Evolutionary conservation across 2,888 invertebrate species (phyloP), one percentile per base, ranked within the genome.

Genomic region (Dermolepida albohirtum): DNA sequence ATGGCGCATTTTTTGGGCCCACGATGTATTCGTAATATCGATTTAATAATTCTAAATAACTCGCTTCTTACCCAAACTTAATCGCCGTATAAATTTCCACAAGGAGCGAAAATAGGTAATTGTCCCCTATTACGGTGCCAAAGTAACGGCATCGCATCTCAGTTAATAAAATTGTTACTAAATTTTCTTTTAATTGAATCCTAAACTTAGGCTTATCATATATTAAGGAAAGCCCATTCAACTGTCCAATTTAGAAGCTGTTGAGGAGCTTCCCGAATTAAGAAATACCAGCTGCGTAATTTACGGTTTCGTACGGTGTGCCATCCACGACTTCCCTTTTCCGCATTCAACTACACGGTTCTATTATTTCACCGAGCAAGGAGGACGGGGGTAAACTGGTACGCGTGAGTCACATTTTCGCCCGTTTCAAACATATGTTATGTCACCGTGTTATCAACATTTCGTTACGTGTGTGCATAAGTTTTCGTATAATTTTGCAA

Each of bases 171-270:
- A 47, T 47, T 17, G 47, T 17, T 47, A 47, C 14, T 55, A 55
- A 55, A 55, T 55, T 55, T 55, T 41, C 55, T 55, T 55, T 55
- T 55, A 55, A 55, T 55, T 55, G 55, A 55, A 55, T 55, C 41
- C 55, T 17, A 55, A 54, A 55, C 34, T 39, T 17, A 16, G 16
- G 12, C 39, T 17, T 10, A 55, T 34, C 40, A 17, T 14, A 39
- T 40, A 55, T 55, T 55, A 52, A 11, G 10, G 52, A 22, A 52
- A 14, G 52, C 52, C 34, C 17, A 40, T 55, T 34, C 55, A 17
- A 17, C 41, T 55, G 39, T 55, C 55, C 39, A 41, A 39, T 55
- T 39, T 40, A 27, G 16, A 14, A 55, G 55, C 39, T 17, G 14
- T 34, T 39, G 39, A 34, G 41, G 55, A 14, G 41, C 41, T 39